Evolutionary conservation across 2,113 vertebrate species (phyloP).

Genomic region (Silurus meridionalis): DNA sequence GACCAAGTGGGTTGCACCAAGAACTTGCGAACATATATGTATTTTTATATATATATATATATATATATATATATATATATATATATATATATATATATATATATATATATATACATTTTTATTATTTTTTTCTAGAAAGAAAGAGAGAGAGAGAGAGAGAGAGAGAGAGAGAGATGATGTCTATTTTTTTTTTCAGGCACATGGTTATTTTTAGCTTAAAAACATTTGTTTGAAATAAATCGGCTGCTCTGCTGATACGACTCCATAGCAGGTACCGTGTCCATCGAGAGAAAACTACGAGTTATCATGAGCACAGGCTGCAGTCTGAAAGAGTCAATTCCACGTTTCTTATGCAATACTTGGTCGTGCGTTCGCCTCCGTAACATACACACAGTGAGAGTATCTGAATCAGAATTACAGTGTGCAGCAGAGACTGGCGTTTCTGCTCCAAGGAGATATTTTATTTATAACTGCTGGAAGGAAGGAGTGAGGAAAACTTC

Average conservation of each 20-base stretch:
- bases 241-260: background rate
- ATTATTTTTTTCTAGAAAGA: no score
- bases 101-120: no score
- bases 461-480: conserved; percentile 16
- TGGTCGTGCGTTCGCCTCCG: background rate
- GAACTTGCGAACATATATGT: background rate
- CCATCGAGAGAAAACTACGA: background rate
- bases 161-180: background rate
- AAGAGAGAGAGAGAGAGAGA: no score
- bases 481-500: conserved; percentile 1
- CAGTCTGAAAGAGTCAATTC: background rate
- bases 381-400: background rate
- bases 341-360: background rate
- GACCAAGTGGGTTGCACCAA: background rate
- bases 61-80: no score
- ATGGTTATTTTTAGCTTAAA: no score
- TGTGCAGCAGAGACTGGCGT: background rate
- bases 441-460: background rate
- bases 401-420: background rate
- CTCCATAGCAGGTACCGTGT: background rate
- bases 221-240: background rate
- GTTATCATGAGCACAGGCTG: background rate
- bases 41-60: no score
- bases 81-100: no score
- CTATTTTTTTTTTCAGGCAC: background rate